phyloP scores from a whole-genome alignment of 2,113 vertebrate species.

The Kryptolebias marmoratus region DNA sequence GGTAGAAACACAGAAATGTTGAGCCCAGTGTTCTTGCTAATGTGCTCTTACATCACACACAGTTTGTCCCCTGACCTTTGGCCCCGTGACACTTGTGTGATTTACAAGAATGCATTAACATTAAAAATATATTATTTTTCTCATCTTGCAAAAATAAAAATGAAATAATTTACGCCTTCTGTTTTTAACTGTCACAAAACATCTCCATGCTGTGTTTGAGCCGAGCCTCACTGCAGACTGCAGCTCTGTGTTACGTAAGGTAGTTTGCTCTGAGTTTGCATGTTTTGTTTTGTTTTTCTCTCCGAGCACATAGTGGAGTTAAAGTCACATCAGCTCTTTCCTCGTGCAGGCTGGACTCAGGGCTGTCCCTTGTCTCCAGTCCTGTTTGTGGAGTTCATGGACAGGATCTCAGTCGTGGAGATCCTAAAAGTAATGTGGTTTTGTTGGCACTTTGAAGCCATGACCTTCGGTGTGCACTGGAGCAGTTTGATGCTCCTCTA shows the following conservation, averaged over 20 bases:
- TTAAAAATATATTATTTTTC: background rate
- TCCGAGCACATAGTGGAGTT: conserved; percentile 28
- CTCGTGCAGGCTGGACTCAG: too few species aligned
- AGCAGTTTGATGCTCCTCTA: too few species aligned
- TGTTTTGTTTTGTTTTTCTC: conserved; percentile 20
- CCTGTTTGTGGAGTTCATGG: too few species aligned
- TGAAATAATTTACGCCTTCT: background rate
- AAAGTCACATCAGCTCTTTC: too few species aligned
- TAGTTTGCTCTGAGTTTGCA: conserved; percentile 24
- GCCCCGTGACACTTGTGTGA: background rate
- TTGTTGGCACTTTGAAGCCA: too few species aligned
- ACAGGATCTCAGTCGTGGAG: too few species aligned
- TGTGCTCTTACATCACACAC: too few species aligned
- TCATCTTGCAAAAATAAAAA: background rate
- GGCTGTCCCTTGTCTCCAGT: too few species aligned
- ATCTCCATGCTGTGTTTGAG: conserved; percentile 33
- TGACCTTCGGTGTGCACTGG: too few species aligned
- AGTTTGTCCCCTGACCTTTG: background rate
- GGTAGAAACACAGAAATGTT: too few species aligned
- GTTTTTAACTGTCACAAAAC: conserved; percentile 23
- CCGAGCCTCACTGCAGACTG: conserved; percentile 14
- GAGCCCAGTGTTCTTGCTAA: too few species aligned
- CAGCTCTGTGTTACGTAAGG: conserved; percentile 36
- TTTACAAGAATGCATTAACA: background rate
- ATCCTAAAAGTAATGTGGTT: too few species aligned